These are phyloP conservation scores for Brachionus manjavacas DNA, from an alignment of 1,140 invertebrate species.

Conservation along the genomic window DNA sequence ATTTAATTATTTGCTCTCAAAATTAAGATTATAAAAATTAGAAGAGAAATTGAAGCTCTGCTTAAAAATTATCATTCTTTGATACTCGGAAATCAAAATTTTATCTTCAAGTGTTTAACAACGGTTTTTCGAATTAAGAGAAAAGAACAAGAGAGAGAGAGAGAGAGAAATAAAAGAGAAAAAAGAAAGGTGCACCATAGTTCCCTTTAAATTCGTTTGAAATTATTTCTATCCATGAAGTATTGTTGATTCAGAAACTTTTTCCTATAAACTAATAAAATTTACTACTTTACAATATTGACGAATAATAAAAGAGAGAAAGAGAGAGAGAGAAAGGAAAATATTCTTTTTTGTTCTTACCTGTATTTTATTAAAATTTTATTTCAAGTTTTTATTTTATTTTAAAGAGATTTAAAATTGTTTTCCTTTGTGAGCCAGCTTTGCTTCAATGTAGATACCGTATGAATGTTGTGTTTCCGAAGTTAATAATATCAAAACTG, in stretches of 20 bases:
- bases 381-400: slow-evolving; percentile 21
- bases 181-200: neutral
- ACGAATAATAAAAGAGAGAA: slow-evolving; percentile 10
- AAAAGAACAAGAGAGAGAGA: neutral
- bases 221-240: slow-evolving; percentile 24
- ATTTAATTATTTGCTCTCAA: neutral
- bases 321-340: neutral
- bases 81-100: slow-evolving; percentile 11
- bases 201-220: neutral
- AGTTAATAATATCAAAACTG: neutral
- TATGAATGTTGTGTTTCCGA: neutral
- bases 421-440: slow-evolving; percentile 12
- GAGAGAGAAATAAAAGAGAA: neutral
- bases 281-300: slow-evolving; percentile 30
- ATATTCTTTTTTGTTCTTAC: slow-evolving; percentile 10
- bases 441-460: neutral
- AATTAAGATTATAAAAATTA: slow-evolving; percentile 15
- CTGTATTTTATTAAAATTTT: slow-evolving; percentile 39
- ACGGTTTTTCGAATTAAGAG: neutral
- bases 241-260: slow-evolving; percentile 34
- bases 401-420: neutral
- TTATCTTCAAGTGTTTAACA: slow-evolving; percentile 20
- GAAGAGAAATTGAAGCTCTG: neutral
- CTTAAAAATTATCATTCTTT: neutral
- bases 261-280: slow-evolving; percentile 23